Evolutionary conservation across 2,113 vertebrate species (phyloP).

Genomic region (Eclectus roratus): DNA sequence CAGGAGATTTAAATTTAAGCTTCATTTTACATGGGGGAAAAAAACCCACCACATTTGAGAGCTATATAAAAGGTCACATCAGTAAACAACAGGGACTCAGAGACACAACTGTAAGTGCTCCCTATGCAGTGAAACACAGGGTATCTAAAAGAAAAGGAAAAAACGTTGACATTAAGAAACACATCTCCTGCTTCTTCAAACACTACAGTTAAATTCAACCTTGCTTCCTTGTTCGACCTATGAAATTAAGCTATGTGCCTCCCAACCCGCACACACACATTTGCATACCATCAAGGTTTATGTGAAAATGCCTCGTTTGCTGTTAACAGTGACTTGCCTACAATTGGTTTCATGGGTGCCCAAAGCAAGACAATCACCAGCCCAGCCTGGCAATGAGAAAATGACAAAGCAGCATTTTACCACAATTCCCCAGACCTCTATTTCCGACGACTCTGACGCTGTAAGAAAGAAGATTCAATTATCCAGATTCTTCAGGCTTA

Average conservation of each 20-base stretch:
- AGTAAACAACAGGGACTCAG: constrained; percentile 48
- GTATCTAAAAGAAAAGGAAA: constrained; percentile 21
- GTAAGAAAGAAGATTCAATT: constrained; percentile 70
- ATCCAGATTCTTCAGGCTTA: constrained; percentile 65
- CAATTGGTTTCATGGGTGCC: constrained; percentile 46
- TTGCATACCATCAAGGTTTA: background rate
- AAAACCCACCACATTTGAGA: background rate
- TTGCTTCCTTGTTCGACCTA: constrained; percentile 30
- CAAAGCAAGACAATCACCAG: background rate
- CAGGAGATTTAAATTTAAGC: background rate
- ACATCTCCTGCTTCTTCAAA: constrained; percentile 5
- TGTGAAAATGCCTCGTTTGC: constrained; percentile 30
- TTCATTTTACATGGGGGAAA: background rate
- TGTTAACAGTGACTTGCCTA: background rate
- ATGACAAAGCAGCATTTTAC: constrained; percentile 40
- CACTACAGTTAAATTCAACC: background rate
- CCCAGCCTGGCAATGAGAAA: constrained; percentile 16
- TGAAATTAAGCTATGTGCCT: constrained; percentile 13
- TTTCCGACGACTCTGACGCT: constrained; percentile 35
- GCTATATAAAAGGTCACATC: constrained; percentile 45
- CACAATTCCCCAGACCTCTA: constrained; percentile 53
- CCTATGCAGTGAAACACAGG: background rate
- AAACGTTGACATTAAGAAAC: constrained; percentile 43
- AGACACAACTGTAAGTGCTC: constrained; percentile 23
- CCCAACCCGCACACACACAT: background rate